Evolutionary conservation across 2,113 vertebrate species (phyloP), one percentile per base, ranked within the genome.

Genomic region (Podilymbus podiceps): DNA sequence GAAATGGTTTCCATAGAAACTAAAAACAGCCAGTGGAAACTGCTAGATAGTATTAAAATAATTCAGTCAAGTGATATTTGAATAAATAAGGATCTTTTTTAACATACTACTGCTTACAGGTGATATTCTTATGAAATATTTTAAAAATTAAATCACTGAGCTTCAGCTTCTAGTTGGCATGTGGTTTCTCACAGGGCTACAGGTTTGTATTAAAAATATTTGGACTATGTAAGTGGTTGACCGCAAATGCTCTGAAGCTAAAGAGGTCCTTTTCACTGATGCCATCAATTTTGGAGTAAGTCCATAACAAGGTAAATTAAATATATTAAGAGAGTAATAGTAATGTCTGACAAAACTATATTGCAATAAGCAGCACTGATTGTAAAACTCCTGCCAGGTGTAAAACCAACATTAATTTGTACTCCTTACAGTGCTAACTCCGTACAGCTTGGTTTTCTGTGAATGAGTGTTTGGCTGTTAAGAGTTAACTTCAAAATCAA

Each of bases 1-100:
- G 66, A 53, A 73, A 47, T 17, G 19, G 42, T 90, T 93, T 85
- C 88, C 82, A 85, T 58, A 76, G 93, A 90, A 94, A 95, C 83
- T 55, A 46, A 84, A 88, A 87, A 7, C 42, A 68, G 33, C 12
- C 71, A 33, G 38, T 88, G 67, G 59, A 83, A 91, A 35, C 46
- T 76, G 31, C 75, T 80, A 47, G 14, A 49, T 47, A 63, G 35
- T 42, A 91, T 72, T 71, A 67, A 87, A 84, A 59, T 4, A 85
- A 73, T 80, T 62, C 63, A 77, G 63, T 47, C 67, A 42, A 79
- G 53, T 82, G 66, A 64, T 49, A 64, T 79, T 69, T 66, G 59
- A 79, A 75, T 94, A 93, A 94, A 75, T 72, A 74, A 63, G 33
- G 40, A 92, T 81, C 7, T 40, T 59, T 72, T 67, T 14, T 63